phyloP scores from a whole-genome alignment of 2,797 vertebrate species.

The Numenius phaeopus region DNA sequence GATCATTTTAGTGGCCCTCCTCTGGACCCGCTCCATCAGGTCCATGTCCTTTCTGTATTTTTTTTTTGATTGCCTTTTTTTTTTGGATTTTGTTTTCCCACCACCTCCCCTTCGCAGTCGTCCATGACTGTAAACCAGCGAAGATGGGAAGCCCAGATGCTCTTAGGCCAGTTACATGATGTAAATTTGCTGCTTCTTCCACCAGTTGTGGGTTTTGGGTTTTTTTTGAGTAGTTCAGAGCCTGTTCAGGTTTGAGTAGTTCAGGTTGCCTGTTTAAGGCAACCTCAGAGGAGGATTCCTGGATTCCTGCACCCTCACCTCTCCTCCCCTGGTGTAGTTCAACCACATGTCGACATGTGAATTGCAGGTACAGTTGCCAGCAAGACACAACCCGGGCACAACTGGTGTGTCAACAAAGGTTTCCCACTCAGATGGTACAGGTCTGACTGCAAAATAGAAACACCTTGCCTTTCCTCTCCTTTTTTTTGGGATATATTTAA shows the following conservation, averaged over 20 bases:
- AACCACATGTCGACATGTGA: not conserved
- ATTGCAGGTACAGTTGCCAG: not conserved
- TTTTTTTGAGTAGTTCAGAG: not conserved
- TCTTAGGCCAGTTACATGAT: not conserved
- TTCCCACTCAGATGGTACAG: not conserved
- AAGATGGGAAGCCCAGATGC: not conserved
- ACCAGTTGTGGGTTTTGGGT: not conserved
- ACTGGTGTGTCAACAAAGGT: not conserved
- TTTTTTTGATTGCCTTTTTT: too few relatives aligned
- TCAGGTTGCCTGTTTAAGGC: not conserved
- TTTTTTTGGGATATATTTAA: not conserved
- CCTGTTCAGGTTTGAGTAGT: not conserved
- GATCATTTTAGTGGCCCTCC: too few relatives aligned
- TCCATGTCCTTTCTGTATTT: too few relatives aligned
- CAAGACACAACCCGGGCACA: not conserved
- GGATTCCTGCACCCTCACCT: not conserved
- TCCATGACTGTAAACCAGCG: not conserved
- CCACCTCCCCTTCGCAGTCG: not conserved
- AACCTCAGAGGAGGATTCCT: not conserved
- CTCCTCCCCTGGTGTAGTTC: not conserved
- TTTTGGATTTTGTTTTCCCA: not conserved
- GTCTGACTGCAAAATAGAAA: not conserved
- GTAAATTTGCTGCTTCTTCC: not conserved
- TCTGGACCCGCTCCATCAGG: too few relatives aligned
- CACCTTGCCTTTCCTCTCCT: not conserved